Conservation (phyloP, 2,888 invertebrate species). For the Lepetodrilus schrolli region DNA sequence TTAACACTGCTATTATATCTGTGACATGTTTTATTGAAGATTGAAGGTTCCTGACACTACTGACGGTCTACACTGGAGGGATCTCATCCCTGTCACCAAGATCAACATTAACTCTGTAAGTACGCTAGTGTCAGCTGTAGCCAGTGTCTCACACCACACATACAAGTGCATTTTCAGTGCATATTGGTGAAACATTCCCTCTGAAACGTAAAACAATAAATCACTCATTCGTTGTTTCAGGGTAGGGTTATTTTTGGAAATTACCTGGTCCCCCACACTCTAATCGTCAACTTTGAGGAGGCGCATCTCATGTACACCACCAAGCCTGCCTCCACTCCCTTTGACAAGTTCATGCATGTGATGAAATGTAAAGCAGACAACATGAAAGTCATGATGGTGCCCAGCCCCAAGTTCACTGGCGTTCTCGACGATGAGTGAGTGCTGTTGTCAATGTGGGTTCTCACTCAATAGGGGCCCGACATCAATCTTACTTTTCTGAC, state of each 20-base stretch:
- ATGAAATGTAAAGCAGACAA: slow-evolving; percentile 95
- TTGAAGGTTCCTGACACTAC: not conserved
- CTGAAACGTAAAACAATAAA: too few species aligned
- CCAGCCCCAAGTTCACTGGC: slow-evolving; percentile 94
- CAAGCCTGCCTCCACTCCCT: slow-evolving; percentile 92
- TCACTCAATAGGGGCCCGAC: too few species aligned
- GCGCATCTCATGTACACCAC: slow-evolving; percentile 95
- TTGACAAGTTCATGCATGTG: slow-evolving; percentile 96
- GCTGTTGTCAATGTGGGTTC: too few species aligned
- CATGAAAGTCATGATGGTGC: slow-evolving; percentile 93
- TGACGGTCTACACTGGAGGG: slow-evolving; percentile 84
- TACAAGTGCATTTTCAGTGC: too few species aligned
- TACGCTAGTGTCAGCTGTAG: too few species aligned
- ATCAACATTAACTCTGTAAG: slow-evolving; percentile 89
- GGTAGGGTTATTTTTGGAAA: slow-evolving; percentile 96
- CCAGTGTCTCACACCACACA: too few species aligned
- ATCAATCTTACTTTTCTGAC: too few species aligned
- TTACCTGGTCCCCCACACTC: slow-evolving; percentile 91
- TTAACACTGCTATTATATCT: too few species aligned
- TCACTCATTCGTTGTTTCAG: slow-evolving; percentile 77
- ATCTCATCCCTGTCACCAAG: slow-evolving; percentile 96
- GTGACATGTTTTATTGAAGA: too few species aligned
- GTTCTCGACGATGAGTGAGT: slow-evolving; percentile 83
- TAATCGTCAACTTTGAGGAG: slow-evolving; percentile 91
- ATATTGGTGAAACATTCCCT: too few species aligned